Percentiles rank a stretch among this genome's conserved stretches.
phyloP scores from a whole-genome alignment of 2,113 vertebrate genomes.

The Ctenodactylus gundi region DNA sequence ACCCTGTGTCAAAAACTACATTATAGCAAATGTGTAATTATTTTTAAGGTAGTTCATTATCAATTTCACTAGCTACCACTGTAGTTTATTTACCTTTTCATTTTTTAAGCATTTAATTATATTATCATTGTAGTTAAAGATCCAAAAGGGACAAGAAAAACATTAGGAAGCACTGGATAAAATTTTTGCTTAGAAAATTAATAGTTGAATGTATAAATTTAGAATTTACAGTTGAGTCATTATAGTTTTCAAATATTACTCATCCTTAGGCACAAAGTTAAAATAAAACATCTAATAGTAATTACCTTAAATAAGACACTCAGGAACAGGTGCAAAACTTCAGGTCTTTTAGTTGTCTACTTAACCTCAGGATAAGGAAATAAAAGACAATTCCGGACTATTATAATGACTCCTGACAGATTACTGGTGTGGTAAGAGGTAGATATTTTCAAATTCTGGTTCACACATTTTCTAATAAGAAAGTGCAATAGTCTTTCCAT shows the following conservation, averaged over 20 bases:
- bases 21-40: background rate
- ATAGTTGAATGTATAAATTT: background rate
- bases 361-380: background rate
- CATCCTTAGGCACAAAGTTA: background rate
- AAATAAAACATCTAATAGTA: constrained; percentile 20
- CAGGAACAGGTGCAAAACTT: background rate
- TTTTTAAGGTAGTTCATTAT: background rate
- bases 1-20: no score
- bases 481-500: background rate
- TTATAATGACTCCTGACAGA: background rate
- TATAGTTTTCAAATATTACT: constrained; percentile 13
- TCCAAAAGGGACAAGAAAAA: no score
- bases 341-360: background rate
- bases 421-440: background rate
- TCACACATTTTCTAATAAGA: constrained; percentile 19
- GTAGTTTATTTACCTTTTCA: background rate
- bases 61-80: background rate
- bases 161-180: background rate
- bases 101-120: background rate
- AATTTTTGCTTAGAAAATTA: constrained; percentile 6
- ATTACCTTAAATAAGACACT: constrained; percentile 9
- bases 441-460: background rate
- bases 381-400: background rate
- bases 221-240: constrained; percentile 20
- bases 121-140: background rate